phyloP scores from a whole-genome alignment of 1,140 invertebrate genomes.

The Epicauta chinensis region DNA sequence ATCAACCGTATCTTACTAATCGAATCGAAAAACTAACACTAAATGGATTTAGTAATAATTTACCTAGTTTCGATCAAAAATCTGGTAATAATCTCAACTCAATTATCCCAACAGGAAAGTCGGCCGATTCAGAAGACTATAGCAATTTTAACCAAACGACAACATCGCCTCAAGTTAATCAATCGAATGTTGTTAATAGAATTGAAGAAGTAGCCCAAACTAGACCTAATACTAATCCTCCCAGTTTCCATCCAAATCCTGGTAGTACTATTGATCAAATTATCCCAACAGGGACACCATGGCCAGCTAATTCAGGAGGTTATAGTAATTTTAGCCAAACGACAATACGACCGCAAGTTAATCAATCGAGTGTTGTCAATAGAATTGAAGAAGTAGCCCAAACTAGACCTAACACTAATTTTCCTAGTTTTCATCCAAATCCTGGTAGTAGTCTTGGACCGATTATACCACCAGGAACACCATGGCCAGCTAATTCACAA shows the following conservation, averaged over 20 bases:
- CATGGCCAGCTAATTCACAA: conserved; percentile 2
- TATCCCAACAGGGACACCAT: no score
- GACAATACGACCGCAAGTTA: no score
- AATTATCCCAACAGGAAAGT: conserved; percentile 1
- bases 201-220: not conserved
- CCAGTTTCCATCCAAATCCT: conserved; percentile 1
- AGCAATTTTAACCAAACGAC: not conserved
- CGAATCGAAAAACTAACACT: not conserved
- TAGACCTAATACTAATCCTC: not conserved
- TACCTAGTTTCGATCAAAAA: not conserved
- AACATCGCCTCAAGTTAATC: no score
- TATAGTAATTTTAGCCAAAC: no score
- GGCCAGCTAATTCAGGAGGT: no score
- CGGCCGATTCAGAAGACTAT: conserved; percentile 1
- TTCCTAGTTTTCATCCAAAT: not conserved
- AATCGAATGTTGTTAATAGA: not conserved
- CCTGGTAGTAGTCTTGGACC: not conserved
- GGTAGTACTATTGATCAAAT: no score
- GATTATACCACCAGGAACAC: not conserved
- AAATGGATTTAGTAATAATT: not conserved
- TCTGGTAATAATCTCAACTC: not conserved
- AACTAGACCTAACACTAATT: no score
- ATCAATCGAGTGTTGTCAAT: no score
- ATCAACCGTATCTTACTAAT: not conserved
- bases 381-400: no score